A percentile compares a stretch with the other conserved stretches of the same genome.
These are phyloP conservation scores for Hermaeophaga mercurialis DNA, from an alignment of 2,888 invertebrate species.

Conservation along the genomic window DNA sequence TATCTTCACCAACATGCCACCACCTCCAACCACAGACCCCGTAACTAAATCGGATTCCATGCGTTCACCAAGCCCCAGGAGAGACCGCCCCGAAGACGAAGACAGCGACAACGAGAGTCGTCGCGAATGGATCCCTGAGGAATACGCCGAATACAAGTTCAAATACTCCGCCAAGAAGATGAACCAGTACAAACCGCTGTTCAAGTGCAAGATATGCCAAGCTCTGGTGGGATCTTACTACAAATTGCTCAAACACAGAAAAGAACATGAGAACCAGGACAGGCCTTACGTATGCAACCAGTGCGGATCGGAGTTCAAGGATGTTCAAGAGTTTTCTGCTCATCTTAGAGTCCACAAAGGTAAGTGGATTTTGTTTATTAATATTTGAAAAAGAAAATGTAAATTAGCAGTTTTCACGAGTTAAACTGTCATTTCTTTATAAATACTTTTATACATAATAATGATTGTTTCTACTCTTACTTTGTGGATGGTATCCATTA, in stretches of 20 bases:
- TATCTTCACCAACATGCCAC: not conserved
- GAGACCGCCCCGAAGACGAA: conserved; percentile 19
- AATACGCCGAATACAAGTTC: conserved; percentile 44
- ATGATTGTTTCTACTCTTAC: too few species aligned
- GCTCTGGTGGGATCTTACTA: conserved; percentile 46
- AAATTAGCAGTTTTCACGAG: too few species aligned
- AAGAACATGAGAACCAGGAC: conserved; percentile 41
- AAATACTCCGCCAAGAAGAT: conserved; percentile 39
- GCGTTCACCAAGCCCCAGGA: not conserved
- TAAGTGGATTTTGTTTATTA: conserved; percentile 31
- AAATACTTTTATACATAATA: too few species aligned
- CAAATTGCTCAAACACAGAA: conserved; percentile 46
- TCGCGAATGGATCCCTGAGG: conserved; percentile 45
- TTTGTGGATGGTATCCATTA: too few species aligned
- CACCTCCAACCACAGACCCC: not conserved
- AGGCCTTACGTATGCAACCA: conserved; percentile 49
- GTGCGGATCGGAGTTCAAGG: conserved; percentile 42
- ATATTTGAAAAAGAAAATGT: too few species aligned
- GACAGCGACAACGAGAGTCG: conserved; percentile 40
- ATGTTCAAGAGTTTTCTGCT: conserved; percentile 49
- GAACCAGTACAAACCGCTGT: conserved; percentile 36
- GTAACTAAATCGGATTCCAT: not conserved
- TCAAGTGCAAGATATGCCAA: conserved; percentile 53
- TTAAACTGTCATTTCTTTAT: too few species aligned
- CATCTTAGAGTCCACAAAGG: conserved; percentile 52